Percentiles rank a stretch among this genome's conserved stretches.
These are phyloP conservation scores for Pipistrellus kuhlii DNA, from an alignment of 2,797 vertebrate species.

Conservation along the genomic window DNA sequence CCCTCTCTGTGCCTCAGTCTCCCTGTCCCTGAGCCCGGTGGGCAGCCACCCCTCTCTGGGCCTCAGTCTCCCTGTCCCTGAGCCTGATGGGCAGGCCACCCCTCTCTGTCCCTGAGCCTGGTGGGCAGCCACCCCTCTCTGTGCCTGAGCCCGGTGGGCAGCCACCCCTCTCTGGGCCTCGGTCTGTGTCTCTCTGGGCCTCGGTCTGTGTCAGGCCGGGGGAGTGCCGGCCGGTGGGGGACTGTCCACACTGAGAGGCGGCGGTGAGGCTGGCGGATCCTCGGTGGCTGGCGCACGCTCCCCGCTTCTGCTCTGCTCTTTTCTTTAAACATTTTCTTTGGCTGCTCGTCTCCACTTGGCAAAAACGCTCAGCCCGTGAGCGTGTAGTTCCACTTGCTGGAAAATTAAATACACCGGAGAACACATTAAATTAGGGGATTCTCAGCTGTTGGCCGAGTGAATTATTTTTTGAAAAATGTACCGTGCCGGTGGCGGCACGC, in stretches of 20 bases:
- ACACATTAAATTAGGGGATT: slow-evolving; percentile 61
- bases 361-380: background rate
- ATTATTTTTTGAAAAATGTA: slow-evolving; percentile 31
- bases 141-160: too few species aligned
- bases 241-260: background rate
- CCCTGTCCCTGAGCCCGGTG: too few species aligned
- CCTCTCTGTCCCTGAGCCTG: too few species aligned
- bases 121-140: too few species aligned
- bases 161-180: too few species aligned
- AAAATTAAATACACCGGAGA: slow-evolving; percentile 73
- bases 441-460: slow-evolving; percentile 57
- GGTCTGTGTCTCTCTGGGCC: too few species aligned
- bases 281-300: accelerated
- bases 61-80: too few species aligned
- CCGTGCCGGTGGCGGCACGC: background rate
- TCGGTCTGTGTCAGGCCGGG: too few species aligned
- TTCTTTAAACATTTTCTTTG: background rate
- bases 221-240: too few species aligned
- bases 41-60: too few species aligned
- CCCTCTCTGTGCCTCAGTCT: too few species aligned
- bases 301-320: background rate
- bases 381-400: background rate
- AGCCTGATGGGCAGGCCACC: too few species aligned
- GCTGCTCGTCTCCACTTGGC: background rate
- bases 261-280: accelerated